Base-by-base conservation (phyloP, 2,888 invertebrate species). In the Ptilodon capucinus region DNA sequence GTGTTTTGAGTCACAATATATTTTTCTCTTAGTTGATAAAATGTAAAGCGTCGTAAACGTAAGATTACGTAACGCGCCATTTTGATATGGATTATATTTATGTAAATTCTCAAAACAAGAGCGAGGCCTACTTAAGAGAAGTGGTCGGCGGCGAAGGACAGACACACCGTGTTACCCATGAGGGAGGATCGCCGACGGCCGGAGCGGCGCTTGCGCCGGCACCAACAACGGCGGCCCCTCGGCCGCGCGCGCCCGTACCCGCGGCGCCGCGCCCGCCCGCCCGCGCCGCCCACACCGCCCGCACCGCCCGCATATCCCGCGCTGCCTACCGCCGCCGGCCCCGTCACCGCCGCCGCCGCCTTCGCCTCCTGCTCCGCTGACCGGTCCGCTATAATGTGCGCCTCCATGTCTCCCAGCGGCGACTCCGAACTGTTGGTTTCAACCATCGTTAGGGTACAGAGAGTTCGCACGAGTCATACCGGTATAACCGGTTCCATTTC, bases 91-190 rank as follows among this genome's bases (percentile, higher is more conserved):
- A 23, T 23, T 23, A 2, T 23, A 23, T 7, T 23, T 23, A 23
- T 23, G 2, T 23, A 23, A 8, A 9, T 9, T 9, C 25, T 8
- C 14, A 11, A 25, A 36, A 25, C n/a, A n/a, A n/a, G n/a, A 17
- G n/a, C 4, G 46, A 53, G 42, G 13, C 35, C 46, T 56, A 41
- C 14, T 46, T n/a, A 64, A 68, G 76, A 84, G 81, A 84, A 79
- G 78, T 82, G 79, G 72, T 59, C 44, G 68, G 78, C 79, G 81
- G 74, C 75, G 76, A 70, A 67, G 68, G 78, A 79, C 64, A 81
- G 81, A 91, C 90, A 91, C 89, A 91, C 90, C 90, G 71, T 87
- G 90, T 88, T 89, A 89, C 89, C 90, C 86, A 88, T 86, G 85
- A 85, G 84, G 61, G 80, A 74, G 79, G 83, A 55, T 60, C 86